Evolutionary conservation across 1,140 invertebrate species (phyloP), one percentile per base, ranked within the genome.

Genomic region (Glomeris maerens): DNA sequence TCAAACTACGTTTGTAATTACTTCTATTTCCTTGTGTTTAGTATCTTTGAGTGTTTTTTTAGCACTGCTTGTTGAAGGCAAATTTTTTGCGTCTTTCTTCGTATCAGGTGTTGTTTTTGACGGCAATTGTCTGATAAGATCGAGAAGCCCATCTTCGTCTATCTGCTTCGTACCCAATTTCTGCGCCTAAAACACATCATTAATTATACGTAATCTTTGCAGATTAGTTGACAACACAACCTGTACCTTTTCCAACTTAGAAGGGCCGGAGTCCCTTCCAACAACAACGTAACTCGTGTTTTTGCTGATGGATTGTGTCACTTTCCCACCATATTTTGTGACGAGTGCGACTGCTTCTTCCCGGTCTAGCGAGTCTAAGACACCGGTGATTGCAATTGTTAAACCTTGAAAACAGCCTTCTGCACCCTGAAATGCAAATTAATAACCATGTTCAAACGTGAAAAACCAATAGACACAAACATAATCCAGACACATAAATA

Each of bases 281-380:
- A 81, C 74, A 1, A 95, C 69, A 1, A 94, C 56, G 66, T 89
- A 91, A 56, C 78, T 78, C 0, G 88, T 82, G 70, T 84, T 89
- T 57, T 77, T 79, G 49, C 86, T 89, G 13, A 94, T 67, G 29
- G 69, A 65, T 17, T 68, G 73, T 48, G 84, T 80, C 1, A 86
- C 72, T 64, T 77, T 77, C 0, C 89, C 91, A 22, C 88, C 86
- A 66, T 84, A 85, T 55, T 80, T 77, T 51, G 77, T 77, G 25
- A 93, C 78, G 10, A 90, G 64, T 21, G 73, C 74, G 38, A 76
- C 74, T 21, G 78, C 76, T 59, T 91, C 86, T 27, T 89, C 82
- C 27, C 82, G 72, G 61, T 91, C 86, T 55, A 95, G 72, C 0
- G 85, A 90, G 62, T 93, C 89, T 10, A 91, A 69, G 3, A 93